Conservation (phyloP, 2,888 invertebrate species). For the Agrotis ipsilon region DNA sequence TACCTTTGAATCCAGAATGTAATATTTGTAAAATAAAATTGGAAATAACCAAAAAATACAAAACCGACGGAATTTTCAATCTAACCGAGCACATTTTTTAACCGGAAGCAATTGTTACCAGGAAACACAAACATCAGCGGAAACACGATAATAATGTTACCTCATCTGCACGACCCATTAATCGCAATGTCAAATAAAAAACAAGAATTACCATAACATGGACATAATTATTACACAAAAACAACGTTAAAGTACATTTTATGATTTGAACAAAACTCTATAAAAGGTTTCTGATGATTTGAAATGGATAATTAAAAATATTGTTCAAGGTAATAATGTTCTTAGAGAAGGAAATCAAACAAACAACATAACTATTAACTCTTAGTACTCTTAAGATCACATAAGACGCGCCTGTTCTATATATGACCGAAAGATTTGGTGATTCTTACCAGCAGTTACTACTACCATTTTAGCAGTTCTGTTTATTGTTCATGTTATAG, state of each 20-base stretch:
- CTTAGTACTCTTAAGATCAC: no score
- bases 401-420: no score
- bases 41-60: neutral
- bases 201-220: conserved; percentile 68
- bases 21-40: neutral
- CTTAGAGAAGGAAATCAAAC: neutral
- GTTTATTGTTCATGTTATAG: no score
- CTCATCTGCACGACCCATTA: conserved; percentile 76
- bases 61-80: conserved; percentile 49
- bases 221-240: conserved; percentile 61
- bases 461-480: no score
- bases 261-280: conserved; percentile 27
- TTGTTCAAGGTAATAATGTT: neutral
- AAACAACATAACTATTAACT: neutral
- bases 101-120: conserved; percentile 82
- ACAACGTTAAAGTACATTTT: conserved; percentile 41
- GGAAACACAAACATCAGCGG: conserved; percentile 80
- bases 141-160: conserved; percentile 76
- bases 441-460: no score
- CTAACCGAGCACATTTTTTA: conserved; percentile 60
- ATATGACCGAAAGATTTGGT: no score
- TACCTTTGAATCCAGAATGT: no score
- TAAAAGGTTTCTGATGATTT: conserved; percentile 37
- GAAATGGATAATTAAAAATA: neutral
- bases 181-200: conserved; percentile 78